phyloP scores from a whole-genome alignment of 2,113 vertebrate species.

The Notothenia rossii region DNA sequence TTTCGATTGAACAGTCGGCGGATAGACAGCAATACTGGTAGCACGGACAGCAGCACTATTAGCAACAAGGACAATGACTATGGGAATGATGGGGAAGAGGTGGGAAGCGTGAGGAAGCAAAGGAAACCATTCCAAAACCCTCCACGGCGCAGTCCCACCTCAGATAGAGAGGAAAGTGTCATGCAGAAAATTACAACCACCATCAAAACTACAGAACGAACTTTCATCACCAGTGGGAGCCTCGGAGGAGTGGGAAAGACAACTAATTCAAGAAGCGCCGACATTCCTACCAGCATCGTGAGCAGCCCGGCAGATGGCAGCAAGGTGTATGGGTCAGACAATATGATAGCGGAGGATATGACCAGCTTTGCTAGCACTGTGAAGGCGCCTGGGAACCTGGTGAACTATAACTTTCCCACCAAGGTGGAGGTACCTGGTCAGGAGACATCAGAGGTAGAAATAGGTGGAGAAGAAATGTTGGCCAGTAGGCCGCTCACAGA shows the following conservation, averaged over 20 bases:
- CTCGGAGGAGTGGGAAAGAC: constrained; percentile 72
- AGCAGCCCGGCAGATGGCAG: constrained; percentile 60
- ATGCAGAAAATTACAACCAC: constrained; percentile 83
- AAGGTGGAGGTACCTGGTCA: constrained; percentile 83
- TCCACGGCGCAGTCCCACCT: constrained; percentile 75
- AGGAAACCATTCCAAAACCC: constrained; percentile 68
- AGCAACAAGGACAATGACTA: constrained; percentile 74
- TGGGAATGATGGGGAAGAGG: constrained; percentile 63
- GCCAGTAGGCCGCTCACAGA: constrained; percentile 88
- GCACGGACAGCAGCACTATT: constrained; percentile 47
- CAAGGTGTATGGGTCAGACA: constrained; percentile 64
- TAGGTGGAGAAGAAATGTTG: constrained; percentile 80
- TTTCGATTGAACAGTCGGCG: constrained; percentile 82
- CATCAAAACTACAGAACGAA: constrained; percentile 79
- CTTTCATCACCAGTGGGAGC: constrained; percentile 77
- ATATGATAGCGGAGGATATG: constrained; percentile 70
- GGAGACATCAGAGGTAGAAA: constrained; percentile 58
- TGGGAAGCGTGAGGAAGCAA: constrained; percentile 72
- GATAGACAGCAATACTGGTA: constrained; percentile 72
- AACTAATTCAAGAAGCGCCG: constrained; percentile 46
- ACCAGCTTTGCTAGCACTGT: constrained; percentile 73
- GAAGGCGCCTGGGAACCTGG: constrained; percentile 85
- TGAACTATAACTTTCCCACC: constrained; percentile 87
- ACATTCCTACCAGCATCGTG: constrained; percentile 61
- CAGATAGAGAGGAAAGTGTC: constrained; percentile 82